Evolutionary conservation across 2,888 invertebrate species (phyloP), one percentile per base, ranked within the genome.

Genomic region (Andrena bucephala): DNA sequence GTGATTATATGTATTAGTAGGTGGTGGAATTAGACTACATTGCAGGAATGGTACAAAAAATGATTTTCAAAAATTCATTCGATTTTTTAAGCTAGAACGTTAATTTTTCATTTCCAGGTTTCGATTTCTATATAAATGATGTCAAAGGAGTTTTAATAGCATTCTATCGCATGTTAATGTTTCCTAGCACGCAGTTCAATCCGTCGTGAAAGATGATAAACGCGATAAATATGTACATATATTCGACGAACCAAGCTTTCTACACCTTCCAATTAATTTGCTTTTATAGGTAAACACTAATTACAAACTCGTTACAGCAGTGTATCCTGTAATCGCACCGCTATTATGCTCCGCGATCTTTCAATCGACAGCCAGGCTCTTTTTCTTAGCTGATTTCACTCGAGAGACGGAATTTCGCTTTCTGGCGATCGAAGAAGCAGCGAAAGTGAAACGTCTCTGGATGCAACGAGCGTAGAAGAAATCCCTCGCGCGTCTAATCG

Each of bases 391-490:
- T 54, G 72, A 85, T 86, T 87, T 86, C 80, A 13, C 57, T 73
- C 68, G 57, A 59, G 24, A 57, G 50, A n/a, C 6, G 27, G 31
- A 27, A 3, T 8, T 29, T 20, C 57, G 20, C 31, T 71, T 59
- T 63, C 27, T 72, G 29, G 27, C 24, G 72, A 78, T 71, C 65
- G 84, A 86, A 86, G 83, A 85, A 83, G 77, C 85, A 91, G 90
- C 91, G 92, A 92, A 92, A 92, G 92, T 92, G 89, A 92, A 92
- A 89, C 90, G 89, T 86, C 87, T 83, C 86, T 82, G 13, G 54
- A 89, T 86, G 88, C 85, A 87, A 86, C 87, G 81, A 78, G 74
- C 27, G 13, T 7, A 10, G 10, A 50, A 24, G 62, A 84, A 62
- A 50, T 72, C 50, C 20, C 8, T 36, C 33, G 24, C 29, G 29